Percentiles rank a stretch among this genome's conserved stretches.
Evolutionary conservation across 2,113 vertebrate species (phyloP).

Genomic region (Macquaria ambigua): DNA sequence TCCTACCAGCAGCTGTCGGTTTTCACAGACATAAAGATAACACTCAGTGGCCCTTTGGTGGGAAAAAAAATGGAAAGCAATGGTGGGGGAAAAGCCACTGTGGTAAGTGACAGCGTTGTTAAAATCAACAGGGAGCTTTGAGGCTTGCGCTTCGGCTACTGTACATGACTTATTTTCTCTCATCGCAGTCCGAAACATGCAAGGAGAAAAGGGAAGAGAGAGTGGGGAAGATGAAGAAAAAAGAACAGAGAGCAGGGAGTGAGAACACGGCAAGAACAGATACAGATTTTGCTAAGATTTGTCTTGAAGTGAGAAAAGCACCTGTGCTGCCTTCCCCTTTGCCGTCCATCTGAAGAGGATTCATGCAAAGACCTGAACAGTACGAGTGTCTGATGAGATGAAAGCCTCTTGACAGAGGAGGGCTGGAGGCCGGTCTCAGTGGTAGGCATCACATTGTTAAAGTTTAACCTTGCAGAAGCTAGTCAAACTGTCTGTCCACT

Average conservation of each 20-base stretch:
- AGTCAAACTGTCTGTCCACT: conserved; percentile 44
- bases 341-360: conserved; percentile 1
- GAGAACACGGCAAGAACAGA: not conserved
- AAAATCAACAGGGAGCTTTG: conserved; percentile 30
- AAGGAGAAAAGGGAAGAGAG: not conserved
- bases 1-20: conserved; percentile 63
- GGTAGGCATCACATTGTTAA: conserved; percentile 44
- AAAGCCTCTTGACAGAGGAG: conserved; percentile 44
- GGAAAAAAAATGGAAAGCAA: conserved; percentile 6
- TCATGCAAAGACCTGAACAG: conserved; percentile 24
- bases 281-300: conserved; percentile 29
- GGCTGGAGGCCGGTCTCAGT: conserved; percentile 36
- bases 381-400: conserved; percentile 22
- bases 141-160: conserved; percentile 3
- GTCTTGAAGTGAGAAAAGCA: conserved; percentile 32
- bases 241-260: too few relatives aligned
- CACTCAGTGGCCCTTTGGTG: conserved; percentile 35
- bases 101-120: conserved; percentile 39
- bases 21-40: conserved; percentile 63
- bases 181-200: not conserved
- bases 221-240: not conserved
- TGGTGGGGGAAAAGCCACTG: conserved; percentile 1
- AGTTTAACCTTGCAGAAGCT: conserved; percentile 34
- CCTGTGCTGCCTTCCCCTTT: not conserved
- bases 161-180: conserved; percentile 32